A percentile compares a stretch with the other conserved stretches of the same genome.
phyloP scores from a whole-genome alignment of 1,140 invertebrate genomes.

The Brachionus rotundiformis region DNA sequence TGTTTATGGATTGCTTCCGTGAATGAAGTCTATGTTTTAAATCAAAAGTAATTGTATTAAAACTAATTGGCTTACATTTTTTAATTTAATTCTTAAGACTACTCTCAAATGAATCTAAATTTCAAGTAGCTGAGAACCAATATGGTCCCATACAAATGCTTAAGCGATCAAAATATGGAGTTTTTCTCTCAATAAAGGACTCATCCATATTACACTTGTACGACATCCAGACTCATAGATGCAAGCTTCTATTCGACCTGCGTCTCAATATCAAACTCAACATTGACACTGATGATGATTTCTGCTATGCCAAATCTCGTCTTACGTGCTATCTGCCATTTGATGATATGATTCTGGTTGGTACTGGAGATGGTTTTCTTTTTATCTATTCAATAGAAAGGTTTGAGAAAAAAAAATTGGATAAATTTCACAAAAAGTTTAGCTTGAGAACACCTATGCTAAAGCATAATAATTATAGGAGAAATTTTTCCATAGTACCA shows the following conservation, averaged over 20 bases:
- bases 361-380: conserved; percentile 67
- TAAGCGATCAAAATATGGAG: conserved; percentile 60
- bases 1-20: conserved; percentile 26
- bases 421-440: conserved; percentile 52
- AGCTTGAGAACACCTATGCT: neutral
- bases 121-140: conserved; percentile 64
- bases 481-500: neutral
- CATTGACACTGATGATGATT: conserved; percentile 59
- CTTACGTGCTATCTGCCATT: conserved; percentile 64
- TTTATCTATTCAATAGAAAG: conserved; percentile 62
- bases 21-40: conserved; percentile 28
- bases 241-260: conserved; percentile 66
- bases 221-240: conserved; percentile 63
- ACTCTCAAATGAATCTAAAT: conserved; percentile 64
- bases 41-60: too few relatives aligned
- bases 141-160: conserved; percentile 63
- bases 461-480: neutral
- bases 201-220: conserved; percentile 67
- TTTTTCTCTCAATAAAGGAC: conserved; percentile 66
- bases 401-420: conserved; percentile 53
- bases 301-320: conserved; percentile 61
- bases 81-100: conserved; percentile 59
- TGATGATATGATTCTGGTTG: conserved; percentile 65
- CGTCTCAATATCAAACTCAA: conserved; percentile 8
- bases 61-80: too few relatives aligned